phyloP scores from a whole-genome alignment of 2,113 vertebrate species.

The Pterocles gutturalis region DNA sequence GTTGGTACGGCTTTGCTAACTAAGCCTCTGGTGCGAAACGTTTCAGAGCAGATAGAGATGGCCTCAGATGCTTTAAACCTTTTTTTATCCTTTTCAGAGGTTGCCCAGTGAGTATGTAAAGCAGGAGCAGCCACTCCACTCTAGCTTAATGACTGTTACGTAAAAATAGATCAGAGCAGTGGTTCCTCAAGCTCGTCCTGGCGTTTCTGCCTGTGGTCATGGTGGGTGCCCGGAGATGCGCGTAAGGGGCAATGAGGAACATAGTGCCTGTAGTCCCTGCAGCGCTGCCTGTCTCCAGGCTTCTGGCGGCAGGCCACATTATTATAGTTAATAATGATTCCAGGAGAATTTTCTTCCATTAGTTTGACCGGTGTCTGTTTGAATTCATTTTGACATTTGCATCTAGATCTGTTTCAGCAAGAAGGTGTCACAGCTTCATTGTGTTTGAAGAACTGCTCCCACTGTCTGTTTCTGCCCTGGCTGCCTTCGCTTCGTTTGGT shows the following conservation, averaged over 20 bases:
- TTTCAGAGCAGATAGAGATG: background rate
- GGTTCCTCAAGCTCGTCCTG: background rate
- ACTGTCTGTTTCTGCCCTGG: background rate
- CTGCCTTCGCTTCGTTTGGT: background rate
- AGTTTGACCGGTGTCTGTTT: background rate
- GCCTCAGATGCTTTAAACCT: background rate
- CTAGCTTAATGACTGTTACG: background rate
- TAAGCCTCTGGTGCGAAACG: background rate
- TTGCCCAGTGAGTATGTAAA: background rate
- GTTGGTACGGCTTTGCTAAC: background rate
- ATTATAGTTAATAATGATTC: background rate
- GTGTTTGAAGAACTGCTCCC: background rate
- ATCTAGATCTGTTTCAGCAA: background rate
- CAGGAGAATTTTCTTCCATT: background rate
- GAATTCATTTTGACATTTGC: background rate
- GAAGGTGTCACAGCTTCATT: background rate
- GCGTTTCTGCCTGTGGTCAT: background rate
- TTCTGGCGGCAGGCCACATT: background rate
- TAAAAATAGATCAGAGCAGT: background rate
- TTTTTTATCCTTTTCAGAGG: background rate
- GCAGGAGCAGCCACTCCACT: background rate
- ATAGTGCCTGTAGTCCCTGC: background rate
- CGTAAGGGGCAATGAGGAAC: rapidly evolving
- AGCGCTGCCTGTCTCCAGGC: background rate
- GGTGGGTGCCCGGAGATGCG: background rate